phyloP scores from a whole-genome alignment of 2,888 invertebrate species.

The Chalcosyrphus nemorum region DNA sequence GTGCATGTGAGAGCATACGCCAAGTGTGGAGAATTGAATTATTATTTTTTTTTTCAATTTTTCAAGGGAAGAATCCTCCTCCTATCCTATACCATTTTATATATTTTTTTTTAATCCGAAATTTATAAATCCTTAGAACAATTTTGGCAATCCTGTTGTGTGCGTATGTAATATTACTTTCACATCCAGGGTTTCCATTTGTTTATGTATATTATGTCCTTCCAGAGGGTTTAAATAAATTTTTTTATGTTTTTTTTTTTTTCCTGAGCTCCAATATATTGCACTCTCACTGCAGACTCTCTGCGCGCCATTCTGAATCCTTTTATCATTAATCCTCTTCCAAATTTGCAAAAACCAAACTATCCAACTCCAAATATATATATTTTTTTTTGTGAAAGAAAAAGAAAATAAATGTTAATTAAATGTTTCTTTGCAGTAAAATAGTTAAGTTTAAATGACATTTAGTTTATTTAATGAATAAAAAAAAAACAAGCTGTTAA shows the following conservation, averaged over 20 bases:
- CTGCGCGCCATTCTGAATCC: conserved; percentile 43
- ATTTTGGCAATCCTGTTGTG: conserved; percentile 66
- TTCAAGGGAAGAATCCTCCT: conserved; percentile 59
- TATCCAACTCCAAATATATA: conserved; percentile 67
- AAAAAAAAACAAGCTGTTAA: neutral
- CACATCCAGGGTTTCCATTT: conserved; percentile 69
- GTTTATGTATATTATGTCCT: conserved; percentile 23
- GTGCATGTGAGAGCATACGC: neutral
- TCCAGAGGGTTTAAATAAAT: conserved; percentile 6
- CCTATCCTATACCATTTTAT: conserved; percentile 53
- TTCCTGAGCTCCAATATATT: conserved; percentile 51
- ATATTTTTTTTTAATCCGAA: conserved; percentile 35
- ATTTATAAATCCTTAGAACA: conserved; percentile 56
- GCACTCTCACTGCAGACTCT: conserved; percentile 24
- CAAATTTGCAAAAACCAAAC: conserved; percentile 72
- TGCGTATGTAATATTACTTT: conserved; percentile 28
- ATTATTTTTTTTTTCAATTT: no score
- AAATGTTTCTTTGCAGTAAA: conserved; percentile 61
- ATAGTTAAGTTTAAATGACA: conserved; percentile 54
- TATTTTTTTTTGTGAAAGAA: conserved; percentile 64
- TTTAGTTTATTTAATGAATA: conserved; percentile 54
- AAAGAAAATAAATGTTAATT: conserved; percentile 68
- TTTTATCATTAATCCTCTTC: conserved; percentile 54
- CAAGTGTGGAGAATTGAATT: conserved; percentile 25
- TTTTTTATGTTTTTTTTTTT: conserved; percentile 32